Conservation (phyloP, 2,113 vertebrate species). For the Elephas maximus region DNA sequence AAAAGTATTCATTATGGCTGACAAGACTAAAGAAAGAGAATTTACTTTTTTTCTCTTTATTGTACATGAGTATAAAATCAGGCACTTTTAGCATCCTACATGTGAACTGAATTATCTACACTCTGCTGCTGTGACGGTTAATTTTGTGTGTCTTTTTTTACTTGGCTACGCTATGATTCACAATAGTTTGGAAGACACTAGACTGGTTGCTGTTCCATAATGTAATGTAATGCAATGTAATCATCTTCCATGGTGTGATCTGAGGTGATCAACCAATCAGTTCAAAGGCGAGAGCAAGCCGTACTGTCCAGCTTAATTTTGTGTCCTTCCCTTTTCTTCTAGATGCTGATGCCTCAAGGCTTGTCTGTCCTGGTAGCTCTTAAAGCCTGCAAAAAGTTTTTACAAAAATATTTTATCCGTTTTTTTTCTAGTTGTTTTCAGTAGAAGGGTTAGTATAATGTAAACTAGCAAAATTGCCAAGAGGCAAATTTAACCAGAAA, state of each 20-base stretch:
- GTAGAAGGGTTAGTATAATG: neutral
- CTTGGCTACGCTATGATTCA: too few relatives aligned
- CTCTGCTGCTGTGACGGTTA: too few relatives aligned
- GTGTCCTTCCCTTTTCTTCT: neutral
- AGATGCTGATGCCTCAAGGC: neutral
- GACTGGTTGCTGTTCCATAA: too few relatives aligned
- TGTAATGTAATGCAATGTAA: too few relatives aligned
- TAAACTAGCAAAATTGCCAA: neutral
- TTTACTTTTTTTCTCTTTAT: neutral
- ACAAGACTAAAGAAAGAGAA: neutral
- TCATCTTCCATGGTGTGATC: too few relatives aligned
- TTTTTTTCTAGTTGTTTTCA: neutral
- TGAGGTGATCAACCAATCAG: too few relatives aligned
- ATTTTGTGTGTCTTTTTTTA: too few relatives aligned
- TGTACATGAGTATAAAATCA: neutral
- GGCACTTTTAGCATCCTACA: neutral
- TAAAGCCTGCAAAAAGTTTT: neutral
- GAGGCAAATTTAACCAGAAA: neutral
- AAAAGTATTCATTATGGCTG: neutral
- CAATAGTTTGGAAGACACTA: too few relatives aligned
- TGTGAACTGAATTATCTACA: neutral
- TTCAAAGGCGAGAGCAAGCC: neutral
- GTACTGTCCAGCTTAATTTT: neutral
- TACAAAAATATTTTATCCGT: neutral
- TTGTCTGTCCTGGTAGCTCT: neutral